Conservation (phyloP, 2,113 vertebrate genomes). For the Phoxinus phoxinus region DNA sequence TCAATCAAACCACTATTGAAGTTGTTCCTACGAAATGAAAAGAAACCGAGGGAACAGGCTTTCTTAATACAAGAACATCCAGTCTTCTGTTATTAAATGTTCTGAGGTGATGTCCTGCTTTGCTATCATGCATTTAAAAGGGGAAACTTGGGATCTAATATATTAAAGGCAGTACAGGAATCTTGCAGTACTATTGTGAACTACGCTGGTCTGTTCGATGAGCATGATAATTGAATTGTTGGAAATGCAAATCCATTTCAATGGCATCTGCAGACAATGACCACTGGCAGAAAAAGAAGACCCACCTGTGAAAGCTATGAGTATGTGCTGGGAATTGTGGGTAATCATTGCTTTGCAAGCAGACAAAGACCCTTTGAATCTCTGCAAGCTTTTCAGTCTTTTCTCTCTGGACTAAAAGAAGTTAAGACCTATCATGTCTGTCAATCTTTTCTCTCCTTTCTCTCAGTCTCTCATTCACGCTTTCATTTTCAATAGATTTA, state of each 20-base stretch:
- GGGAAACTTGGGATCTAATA: neutral
- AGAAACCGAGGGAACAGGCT: neutral
- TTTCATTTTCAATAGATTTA: slow-evolving; percentile 1
- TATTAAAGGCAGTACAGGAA: neutral
- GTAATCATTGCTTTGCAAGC: neutral
- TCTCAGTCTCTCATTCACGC: neutral
- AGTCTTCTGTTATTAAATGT: slow-evolving; percentile 17
- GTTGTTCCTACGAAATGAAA: slow-evolving; percentile 16
- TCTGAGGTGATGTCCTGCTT: neutral
- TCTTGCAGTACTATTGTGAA: slow-evolving; percentile 48
- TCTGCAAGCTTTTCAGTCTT: slow-evolving; percentile 1
- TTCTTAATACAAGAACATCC: neutral
- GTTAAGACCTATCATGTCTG: neutral
- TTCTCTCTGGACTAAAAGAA: slow-evolving; percentile 2
- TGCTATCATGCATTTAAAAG: neutral
- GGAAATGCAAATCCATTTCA: slow-evolving; percentile 58
- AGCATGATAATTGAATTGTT: slow-evolving; percentile 64
- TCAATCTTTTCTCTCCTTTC: neutral
- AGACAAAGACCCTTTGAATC: slow-evolving; percentile 4
- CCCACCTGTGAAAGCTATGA: slow-evolving; percentile 30
- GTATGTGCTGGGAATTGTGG: neutral
- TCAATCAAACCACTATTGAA: slow-evolving; percentile 14
- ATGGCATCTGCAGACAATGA: slow-evolving; percentile 1
- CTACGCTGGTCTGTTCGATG: slow-evolving; percentile 44
- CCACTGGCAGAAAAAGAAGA: slow-evolving; percentile 43